A percentile compares a stretch with the other conserved stretches of the same genome.
Evolutionary conservation across 2,888 invertebrate genomes (phyloP).

Genomic region (Therioaphis trifolii): DNA sequence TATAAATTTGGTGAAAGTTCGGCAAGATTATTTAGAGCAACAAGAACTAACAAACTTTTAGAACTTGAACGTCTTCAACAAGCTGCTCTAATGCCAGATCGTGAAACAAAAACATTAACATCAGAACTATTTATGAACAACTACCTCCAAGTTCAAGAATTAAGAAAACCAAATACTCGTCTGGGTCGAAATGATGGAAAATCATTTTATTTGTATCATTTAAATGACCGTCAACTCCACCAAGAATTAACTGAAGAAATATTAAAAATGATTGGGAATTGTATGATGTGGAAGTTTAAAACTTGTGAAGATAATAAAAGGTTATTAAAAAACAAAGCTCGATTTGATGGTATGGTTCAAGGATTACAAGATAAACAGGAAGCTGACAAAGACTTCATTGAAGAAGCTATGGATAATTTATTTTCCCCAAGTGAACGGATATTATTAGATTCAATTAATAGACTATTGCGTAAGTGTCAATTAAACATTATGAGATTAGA

Average conservation of each 20-base stretch:
- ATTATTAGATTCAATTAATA: conserved; percentile 52
- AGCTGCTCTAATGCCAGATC: conserved; percentile 91
- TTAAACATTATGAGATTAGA: conserved; percentile 57
- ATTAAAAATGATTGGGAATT: conserved; percentile 58
- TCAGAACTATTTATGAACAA: conserved; percentile 88
- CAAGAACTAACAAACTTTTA: conserved; percentile 82
- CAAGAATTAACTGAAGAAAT: conserved; percentile 59
- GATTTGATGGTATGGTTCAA: conserved; percentile 60
- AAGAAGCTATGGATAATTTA: conserved; percentile 61
- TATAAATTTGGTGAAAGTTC: conserved; percentile 89
- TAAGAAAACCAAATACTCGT: conserved; percentile 76
- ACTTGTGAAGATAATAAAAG: conserved; percentile 58
- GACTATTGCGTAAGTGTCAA: conserved; percentile 52
- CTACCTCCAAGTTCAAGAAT: conserved; percentile 77
- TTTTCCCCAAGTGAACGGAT: conserved; percentile 59
- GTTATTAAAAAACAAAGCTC: conserved; percentile 54
- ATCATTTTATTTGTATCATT: conserved; percentile 81
- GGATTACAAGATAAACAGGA: conserved; percentile 58
- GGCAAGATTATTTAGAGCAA: conserved; percentile 86
- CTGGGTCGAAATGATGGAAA: conserved; percentile 82
- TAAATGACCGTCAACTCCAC: conserved; percentile 71
- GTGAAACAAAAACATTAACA: conserved; percentile 89
- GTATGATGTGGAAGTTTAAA: conserved; percentile 59
- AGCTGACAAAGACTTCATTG: conserved; percentile 50
- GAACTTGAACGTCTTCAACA: conserved; percentile 94